Evolutionary conservation across 1,140 invertebrate genomes (phyloP).

Genomic region (Ceratoteleas bidentatus): DNA sequence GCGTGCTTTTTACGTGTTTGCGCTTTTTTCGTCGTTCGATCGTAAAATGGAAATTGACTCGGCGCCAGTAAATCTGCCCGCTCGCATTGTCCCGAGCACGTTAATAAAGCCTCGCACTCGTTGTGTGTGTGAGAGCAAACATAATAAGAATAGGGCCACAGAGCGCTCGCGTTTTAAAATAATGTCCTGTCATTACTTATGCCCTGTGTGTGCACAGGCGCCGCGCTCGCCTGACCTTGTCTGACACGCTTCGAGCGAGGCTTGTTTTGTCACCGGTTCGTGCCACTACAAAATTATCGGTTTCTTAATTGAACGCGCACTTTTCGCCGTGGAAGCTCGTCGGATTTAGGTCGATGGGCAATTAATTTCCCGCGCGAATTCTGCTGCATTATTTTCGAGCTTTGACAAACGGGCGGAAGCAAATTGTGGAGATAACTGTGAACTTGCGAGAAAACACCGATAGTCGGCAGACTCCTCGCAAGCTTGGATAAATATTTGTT

Average conservation of each 20-base stretch:
- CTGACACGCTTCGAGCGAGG: conserved; percentile 12
- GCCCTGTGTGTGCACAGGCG: conserved; percentile 7
- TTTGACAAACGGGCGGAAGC: background rate
- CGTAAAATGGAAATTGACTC: conserved; percentile 22
- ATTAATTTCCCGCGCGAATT: background rate
- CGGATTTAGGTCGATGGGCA: background rate
- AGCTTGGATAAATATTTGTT: too few species aligned
- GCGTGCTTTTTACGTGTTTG: conserved; percentile 15
- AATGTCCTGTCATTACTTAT: conserved; percentile 35
- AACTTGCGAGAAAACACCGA: background rate
- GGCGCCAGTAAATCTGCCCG: background rate
- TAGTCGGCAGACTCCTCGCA: background rate
- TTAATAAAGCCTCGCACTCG: conserved; percentile 28
- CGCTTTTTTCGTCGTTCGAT: conserved; percentile 15
- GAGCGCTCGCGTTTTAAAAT: conserved; percentile 31
- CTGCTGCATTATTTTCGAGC: background rate
- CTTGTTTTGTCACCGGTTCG: conserved; percentile 6
- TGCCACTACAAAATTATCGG: background rate
- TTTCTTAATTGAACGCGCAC: background rate
- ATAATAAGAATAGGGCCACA: conserved; percentile 46
- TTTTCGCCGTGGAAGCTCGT: background rate
- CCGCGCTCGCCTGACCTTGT: conserved; percentile 17
- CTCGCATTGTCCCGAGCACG: background rate
- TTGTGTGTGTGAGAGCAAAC: conserved; percentile 14
- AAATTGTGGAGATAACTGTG: background rate